Base-by-base conservation (phyloP, 1,140 invertebrate genomes). In the Papilio machaon region DNA sequence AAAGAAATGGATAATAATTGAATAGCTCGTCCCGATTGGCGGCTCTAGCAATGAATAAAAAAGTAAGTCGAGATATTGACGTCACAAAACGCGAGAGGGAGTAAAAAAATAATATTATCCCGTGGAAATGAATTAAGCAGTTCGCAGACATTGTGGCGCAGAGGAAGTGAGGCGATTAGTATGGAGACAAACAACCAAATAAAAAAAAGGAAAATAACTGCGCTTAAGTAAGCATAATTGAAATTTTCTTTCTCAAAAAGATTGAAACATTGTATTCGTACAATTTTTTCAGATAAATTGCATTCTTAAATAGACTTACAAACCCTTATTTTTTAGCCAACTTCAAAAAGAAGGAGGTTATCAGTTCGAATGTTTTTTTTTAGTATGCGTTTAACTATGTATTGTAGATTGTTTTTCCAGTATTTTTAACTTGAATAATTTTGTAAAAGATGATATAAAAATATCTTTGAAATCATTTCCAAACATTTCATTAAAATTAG, bases 41-140 rank as follows among this genome's bases (percentile, higher is more conserved):
- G 87, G 86, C 82, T 82, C 60, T 85, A 82, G 83, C 89, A 90
- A 93, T 94, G 93, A 93, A 94, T 94, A 94, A 94, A 94, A 30
- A 94, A 94, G 92, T 93, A 93, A 92, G 88, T 87, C 84, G 83
- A 86, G 90, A 87, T 89, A 70, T 91, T 84, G 90, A 89, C 89
- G 89, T 88, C 85, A 87, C 84, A 89, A 90, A 92, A 91, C 90
- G 82, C 79, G 88, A 80, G 86, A 86, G 91, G 91, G 91, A 91
- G 93, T 93, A 94, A 93, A 94, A 94, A 94, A 94, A 94, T 94
- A 94, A 94, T 94, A 94, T 94, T 94, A 94, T 94, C 93, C 92
- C 84, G 88, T 91, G 90, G 91, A 94, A 94, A 94, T 93, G 93
- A 94, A 94, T 94, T 94, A 94, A 94, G 91, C 89, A 90, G 88